A percentile compares a stretch with the other conserved stretches of the same genome.
Evolutionary conservation across 2,888 invertebrate genomes (phyloP).

Genomic region (Nomada goodeniana): DNA sequence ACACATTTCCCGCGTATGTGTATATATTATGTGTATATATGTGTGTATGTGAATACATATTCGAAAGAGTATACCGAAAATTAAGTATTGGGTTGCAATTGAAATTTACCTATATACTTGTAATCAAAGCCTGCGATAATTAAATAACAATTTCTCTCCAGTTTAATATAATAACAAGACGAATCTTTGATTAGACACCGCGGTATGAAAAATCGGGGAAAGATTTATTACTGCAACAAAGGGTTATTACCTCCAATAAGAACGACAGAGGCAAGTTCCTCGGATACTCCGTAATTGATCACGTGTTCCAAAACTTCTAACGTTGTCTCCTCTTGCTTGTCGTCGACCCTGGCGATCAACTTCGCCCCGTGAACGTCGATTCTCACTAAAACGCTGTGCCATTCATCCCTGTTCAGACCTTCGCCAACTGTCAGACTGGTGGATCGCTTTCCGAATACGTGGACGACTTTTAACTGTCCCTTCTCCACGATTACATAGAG

Average conservation of each 20-base stretch:
- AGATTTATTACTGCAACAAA: too few relatives aligned
- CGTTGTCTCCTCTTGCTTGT: slow-evolving; percentile 92
- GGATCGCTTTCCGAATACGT: slow-evolving; percentile 95
- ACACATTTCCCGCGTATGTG: too few relatives aligned
- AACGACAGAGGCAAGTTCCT: slow-evolving; percentile 94
- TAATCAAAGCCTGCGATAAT: too few relatives aligned
- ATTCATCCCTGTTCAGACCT: slow-evolving; percentile 94
- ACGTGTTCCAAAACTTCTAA: slow-evolving; percentile 93
- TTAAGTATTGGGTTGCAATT: too few relatives aligned
- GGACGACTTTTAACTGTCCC: slow-evolving; percentile 95
- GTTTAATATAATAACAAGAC: too few relatives aligned
- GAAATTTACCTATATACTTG: too few relatives aligned
- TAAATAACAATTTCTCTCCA: too few relatives aligned
- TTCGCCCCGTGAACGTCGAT: slow-evolving; percentile 95
- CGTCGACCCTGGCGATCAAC: slow-evolving; percentile 94
- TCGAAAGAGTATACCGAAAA: too few relatives aligned
- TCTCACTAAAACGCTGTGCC: slow-evolving; percentile 94
- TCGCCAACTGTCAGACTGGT: slow-evolving; percentile 94
- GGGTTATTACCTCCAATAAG: slow-evolving; percentile 92
- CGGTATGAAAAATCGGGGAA: too few relatives aligned
- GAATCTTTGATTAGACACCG: too few relatives aligned
- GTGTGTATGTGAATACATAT: too few relatives aligned
- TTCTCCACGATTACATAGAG: slow-evolving; percentile 96
- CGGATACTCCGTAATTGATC: slow-evolving; percentile 94
- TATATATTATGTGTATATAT: too few relatives aligned